A percentile compares a stretch with the other conserved stretches of the same genome.
Evolutionary conservation across 2,888 invertebrate genomes (phyloP).

Genomic region (Acrocyrtus sp.): DNA sequence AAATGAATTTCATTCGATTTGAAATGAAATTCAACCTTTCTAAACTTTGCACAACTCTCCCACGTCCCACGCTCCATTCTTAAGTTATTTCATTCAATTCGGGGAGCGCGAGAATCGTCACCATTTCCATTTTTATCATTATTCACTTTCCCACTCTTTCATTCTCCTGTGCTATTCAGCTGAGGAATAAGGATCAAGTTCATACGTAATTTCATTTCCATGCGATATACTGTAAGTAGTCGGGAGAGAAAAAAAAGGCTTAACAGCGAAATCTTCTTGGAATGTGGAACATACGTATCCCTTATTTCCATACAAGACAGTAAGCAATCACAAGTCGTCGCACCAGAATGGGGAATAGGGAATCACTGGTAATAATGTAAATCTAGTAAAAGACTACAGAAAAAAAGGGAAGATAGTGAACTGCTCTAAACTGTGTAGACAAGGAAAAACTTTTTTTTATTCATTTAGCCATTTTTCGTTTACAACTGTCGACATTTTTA

Average conservation of each 20-base stretch:
- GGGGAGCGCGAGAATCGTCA: conserved; percentile 7
- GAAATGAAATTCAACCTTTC: conserved; percentile 33
- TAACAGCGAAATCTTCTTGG: conserved; percentile 29
- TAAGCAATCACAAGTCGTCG: conserved; percentile 27
- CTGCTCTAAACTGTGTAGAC: neutral
- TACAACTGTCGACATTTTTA: conserved; percentile 62
- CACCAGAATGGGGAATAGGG: conserved; percentile 42
- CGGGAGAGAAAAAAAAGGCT: conserved; percentile 15
- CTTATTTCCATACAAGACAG: neutral
- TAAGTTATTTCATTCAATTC: conserved; percentile 35
- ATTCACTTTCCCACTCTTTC: conserved; percentile 36
- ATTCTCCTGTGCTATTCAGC: conserved; percentile 13
- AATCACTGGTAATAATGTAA: conserved; percentile 43
- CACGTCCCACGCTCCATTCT: conserved; percentile 22
- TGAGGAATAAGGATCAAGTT: conserved; percentile 13
- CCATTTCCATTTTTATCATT: conserved; percentile 7
- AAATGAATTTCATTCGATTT: conserved; percentile 64
- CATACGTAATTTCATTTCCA: neutral
- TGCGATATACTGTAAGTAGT: neutral
- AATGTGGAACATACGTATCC: conserved; percentile 25
- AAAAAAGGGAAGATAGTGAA: conserved; percentile 34
- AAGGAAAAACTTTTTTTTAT: conserved; percentile 41
- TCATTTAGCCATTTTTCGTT: conserved; percentile 36
- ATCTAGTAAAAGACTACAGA: conserved; percentile 30
- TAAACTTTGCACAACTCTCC: neutral